Conservation (phyloP, 1,140 invertebrate genomes). For the Catajapyx aquilonaris region DNA sequence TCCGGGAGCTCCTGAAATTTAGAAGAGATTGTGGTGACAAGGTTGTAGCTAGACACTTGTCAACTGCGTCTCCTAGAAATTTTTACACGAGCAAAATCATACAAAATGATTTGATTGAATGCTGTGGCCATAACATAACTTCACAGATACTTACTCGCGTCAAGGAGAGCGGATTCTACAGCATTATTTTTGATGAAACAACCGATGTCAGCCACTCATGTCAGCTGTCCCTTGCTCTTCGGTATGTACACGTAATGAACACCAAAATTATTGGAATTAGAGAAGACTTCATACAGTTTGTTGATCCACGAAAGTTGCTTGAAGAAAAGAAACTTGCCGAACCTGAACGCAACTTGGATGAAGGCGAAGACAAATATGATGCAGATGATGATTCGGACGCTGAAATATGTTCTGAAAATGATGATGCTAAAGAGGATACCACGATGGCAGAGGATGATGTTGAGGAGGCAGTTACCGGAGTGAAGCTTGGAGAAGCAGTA, state of each 20-base stretch:
- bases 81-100: constrained; percentile 15
- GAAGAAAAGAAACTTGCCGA: constrained; percentile 5
- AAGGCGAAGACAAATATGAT: no score
- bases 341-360: background rate
- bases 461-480: no score
- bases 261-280: no score
- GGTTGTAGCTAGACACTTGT: constrained; percentile 12
- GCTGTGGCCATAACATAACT: constrained; percentile 13
- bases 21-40: constrained; percentile 12
- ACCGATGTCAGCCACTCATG: constrained; percentile 14
- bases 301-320: no score
- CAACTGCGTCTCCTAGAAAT: constrained; percentile 10
- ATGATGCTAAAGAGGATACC: background rate
- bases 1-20: constrained; percentile 13
- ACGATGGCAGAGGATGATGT: no score
- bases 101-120: constrained; percentile 16
- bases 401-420: no score
- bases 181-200: constrained; percentile 16
- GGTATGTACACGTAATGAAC: constrained; percentile 11
- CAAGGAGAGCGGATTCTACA: constrained; percentile 9
- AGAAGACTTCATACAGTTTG: no score
- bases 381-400: no score
- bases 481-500: no score
- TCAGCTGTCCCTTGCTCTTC: constrained; percentile 13
- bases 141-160: constrained; percentile 11